Evolutionary conservation across 1,140 invertebrate genomes (phyloP).

Genomic region (Calosoma granatense): DNA sequence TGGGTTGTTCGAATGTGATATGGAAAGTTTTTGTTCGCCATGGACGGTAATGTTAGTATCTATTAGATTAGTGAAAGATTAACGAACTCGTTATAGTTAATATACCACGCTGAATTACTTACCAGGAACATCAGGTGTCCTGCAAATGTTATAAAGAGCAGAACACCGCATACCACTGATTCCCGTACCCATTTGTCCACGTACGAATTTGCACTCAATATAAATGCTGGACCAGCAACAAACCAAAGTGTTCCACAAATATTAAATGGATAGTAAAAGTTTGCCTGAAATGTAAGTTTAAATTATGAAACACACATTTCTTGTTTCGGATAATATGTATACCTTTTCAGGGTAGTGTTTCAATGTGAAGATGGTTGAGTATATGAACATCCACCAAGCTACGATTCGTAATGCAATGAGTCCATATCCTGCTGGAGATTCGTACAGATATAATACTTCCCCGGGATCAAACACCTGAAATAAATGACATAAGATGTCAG

Average conservation of each 20-base stretch:
- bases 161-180: slow-evolving; percentile 71
- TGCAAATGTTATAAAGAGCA: slow-evolving; percentile 60
- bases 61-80: slow-evolving; percentile 26
- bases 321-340: slow-evolving; percentile 13
- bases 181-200: slow-evolving; percentile 87
- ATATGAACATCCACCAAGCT: slow-evolving; percentile 77
- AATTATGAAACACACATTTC: neutral
- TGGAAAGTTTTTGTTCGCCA: slow-evolving; percentile 76
- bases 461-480: slow-evolving; percentile 78
- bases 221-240: slow-evolving; percentile 64
- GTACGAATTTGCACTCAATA: slow-evolving; percentile 70
- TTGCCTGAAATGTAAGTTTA: slow-evolving; percentile 46
- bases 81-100: neutral
- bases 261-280: slow-evolving; percentile 64
- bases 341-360: slow-evolving; percentile 76
- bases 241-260: slow-evolving; percentile 75
- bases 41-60: slow-evolving; percentile 67
- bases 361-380: slow-evolving; percentile 69
- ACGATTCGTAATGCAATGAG: slow-evolving; percentile 64
- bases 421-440: slow-evolving; percentile 78
- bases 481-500: too few species aligned
- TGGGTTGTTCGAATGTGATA: slow-evolving; percentile 79
- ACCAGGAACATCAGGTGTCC: slow-evolving; percentile 75
- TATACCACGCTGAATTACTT: slow-evolving; percentile 15
- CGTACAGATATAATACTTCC: slow-evolving; percentile 78